phyloP scores from a whole-genome alignment of 2,888 invertebrate genomes.

The Drosophila neotestacea region DNA sequence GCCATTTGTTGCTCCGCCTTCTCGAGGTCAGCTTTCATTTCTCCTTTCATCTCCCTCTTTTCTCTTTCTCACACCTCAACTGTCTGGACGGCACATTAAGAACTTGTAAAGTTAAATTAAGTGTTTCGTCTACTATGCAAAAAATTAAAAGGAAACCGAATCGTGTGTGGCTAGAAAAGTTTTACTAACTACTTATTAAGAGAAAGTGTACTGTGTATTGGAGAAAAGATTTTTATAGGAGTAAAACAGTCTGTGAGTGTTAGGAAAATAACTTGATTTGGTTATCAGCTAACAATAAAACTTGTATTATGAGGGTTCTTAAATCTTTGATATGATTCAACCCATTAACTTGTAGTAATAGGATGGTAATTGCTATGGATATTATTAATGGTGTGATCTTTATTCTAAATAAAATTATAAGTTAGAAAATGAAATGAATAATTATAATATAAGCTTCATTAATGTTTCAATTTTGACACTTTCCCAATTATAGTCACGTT shows the following conservation, averaged over 20 bases:
- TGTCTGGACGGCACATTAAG: constrained; percentile 78
- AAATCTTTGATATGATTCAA: not conserved
- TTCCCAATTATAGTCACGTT: too few species aligned
- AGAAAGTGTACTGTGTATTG: not conserved
- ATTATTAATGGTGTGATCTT: too few species aligned
- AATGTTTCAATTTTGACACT: too few species aligned
- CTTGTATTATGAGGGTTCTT: not conserved
- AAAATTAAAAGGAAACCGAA: constrained; percentile 61
- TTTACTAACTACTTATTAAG: constrained; percentile 34
- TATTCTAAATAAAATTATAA: too few species aligned
- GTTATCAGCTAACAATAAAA: not conserved
- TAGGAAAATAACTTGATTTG: not conserved
- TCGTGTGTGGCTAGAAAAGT: constrained; percentile 67
- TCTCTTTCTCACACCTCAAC: constrained; percentile 19
- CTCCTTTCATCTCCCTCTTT: not conserved
- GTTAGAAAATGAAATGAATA: too few species aligned
- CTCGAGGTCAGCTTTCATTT: constrained; percentile 18
- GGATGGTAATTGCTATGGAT: not conserved
- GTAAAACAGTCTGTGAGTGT: not conserved
- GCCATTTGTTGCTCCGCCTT: constrained; percentile 65
- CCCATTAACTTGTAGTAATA: not conserved
- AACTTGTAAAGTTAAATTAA: constrained; percentile 79
- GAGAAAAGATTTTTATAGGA: not conserved
- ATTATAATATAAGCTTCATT: too few species aligned
- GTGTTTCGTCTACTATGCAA: constrained; percentile 74